phyloP scores from a whole-genome alignment of 2,797 vertebrate genomes.

The Mus minutoides region DNA sequence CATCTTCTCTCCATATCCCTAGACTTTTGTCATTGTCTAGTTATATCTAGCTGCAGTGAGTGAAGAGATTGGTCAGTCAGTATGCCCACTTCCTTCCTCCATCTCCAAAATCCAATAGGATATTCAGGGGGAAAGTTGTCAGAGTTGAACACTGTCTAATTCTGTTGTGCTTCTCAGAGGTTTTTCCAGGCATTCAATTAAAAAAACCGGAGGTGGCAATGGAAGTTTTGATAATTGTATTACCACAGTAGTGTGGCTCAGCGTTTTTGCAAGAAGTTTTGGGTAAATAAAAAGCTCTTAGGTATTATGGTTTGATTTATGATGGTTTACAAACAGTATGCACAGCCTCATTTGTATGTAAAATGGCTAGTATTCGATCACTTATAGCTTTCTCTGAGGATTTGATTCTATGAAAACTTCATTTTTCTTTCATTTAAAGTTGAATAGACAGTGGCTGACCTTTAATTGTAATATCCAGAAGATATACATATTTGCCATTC shows the following conservation, averaged over 20 bases:
- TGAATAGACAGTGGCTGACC: background rate
- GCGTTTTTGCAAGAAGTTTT: background rate
- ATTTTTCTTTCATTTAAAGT: conserved; percentile 13
- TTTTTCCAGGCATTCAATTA: conserved; percentile 23
- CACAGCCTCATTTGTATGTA: background rate
- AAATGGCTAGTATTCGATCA: background rate
- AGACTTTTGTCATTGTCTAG: background rate
- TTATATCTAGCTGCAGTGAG: background rate
- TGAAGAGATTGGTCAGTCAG: background rate
- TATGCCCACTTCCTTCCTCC: background rate
- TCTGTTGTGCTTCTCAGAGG: background rate
- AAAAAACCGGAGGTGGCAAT: background rate
- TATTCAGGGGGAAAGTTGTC: conserved; percentile 5
- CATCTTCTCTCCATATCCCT: background rate
- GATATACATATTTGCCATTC: conserved; percentile 46
- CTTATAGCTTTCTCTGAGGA: background rate
- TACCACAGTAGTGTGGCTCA: background rate
- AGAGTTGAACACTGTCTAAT: background rate
- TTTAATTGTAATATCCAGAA: background rate
- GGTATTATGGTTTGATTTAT: background rate
- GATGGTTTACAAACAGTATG: background rate
- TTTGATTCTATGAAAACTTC: conserved; percentile 41
- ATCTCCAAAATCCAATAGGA: background rate
- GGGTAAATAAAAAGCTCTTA: background rate
- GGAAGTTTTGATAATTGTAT: background rate